A percentile compares a stretch with the other conserved stretches of the same genome.
These are phyloP conservation scores for Dendrophyllia cribrosa DNA, from an alignment of 64 coral and sea anemone species.

Conservation along the genomic window DNA sequence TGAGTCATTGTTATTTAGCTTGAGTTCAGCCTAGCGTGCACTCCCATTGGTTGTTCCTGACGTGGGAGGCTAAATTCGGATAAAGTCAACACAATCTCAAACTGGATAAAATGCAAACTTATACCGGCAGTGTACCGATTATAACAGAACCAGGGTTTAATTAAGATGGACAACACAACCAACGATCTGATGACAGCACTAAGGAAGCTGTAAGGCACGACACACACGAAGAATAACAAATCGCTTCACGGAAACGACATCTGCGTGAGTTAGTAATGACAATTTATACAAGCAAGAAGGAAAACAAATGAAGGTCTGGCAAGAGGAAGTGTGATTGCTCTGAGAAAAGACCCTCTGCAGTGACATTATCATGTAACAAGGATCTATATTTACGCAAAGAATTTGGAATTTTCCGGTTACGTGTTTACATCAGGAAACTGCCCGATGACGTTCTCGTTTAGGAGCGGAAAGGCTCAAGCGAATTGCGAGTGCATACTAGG, in stretches of 20 bases:
- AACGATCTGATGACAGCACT: background rate
- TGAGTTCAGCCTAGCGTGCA: no score
- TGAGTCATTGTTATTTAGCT: no score
- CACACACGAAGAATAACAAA: background rate
- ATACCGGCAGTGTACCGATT: no score
- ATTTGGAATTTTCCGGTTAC: background rate
- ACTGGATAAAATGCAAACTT: no score
- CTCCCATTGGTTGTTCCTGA: no score
- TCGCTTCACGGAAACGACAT: background rate
- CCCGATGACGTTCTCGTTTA: background rate
- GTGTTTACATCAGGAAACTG: conserved; percentile 26
- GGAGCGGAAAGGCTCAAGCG: background rate
- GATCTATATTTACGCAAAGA: background rate
- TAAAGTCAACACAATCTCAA: no score
- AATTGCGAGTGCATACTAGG: no score
- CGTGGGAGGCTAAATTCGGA: no score
- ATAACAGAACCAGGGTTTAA: no score
- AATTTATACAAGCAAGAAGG: no score
- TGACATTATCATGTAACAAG: background rate
- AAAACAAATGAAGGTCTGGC: background rate
- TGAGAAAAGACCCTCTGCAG: background rate
- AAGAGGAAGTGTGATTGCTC: background rate
- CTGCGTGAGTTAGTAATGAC: no score
- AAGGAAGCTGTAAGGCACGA: background rate
- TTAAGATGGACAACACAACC: background rate